Conservation (phyloP, 2,797 vertebrate genomes). For the Rousettus madagascariensis region DNA sequence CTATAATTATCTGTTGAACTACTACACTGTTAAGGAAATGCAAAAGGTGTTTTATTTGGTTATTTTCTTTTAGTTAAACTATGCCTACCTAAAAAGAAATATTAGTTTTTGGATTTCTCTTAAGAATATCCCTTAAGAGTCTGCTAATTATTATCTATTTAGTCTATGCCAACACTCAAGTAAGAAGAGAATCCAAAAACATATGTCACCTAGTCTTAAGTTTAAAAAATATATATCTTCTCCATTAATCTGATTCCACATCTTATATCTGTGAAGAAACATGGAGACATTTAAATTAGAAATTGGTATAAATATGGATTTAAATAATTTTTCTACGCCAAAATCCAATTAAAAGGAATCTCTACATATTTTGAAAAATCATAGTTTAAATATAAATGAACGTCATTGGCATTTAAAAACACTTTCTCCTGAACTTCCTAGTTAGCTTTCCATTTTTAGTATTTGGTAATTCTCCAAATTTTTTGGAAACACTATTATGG, state of each 20-base stretch:
- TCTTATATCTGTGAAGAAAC: background rate
- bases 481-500: background rate
- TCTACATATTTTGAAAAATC: background rate
- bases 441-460: constrained; percentile 13
- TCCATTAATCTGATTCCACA: background rate
- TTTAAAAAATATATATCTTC: background rate
- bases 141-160: background rate
- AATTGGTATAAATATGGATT: background rate
- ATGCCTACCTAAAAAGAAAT: background rate
- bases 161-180: background rate
- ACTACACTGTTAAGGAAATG: background rate
- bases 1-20: background rate
- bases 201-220: background rate
- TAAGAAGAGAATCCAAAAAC: background rate
- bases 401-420: background rate
- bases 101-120: background rate
- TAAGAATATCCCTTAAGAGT: background rate
- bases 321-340: background rate
- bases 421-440: background rate
- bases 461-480: background rate
- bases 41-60: background rate
- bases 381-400: background rate
- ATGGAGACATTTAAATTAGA: background rate
- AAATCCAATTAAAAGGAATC: constrained; percentile 49
- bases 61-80: background rate